Conservation (phyloP, 2,797 vertebrate genomes). For the Halcyon leucocephala region DNA sequence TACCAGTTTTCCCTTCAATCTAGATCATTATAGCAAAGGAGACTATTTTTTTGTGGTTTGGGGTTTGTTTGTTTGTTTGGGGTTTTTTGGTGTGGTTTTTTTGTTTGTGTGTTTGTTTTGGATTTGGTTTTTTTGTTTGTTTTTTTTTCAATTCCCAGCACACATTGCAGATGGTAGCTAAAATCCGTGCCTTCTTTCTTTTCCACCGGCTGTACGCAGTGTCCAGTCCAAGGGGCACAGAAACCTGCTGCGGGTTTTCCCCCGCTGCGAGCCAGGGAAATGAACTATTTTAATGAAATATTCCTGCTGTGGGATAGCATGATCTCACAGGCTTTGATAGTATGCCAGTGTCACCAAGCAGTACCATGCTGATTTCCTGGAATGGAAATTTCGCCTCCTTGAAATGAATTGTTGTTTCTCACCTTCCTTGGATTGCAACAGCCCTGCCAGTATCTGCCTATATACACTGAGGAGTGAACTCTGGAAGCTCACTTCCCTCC, state of each 20-base stretch:
- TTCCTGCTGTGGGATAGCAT: constrained; percentile 44
- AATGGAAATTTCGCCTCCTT: constrained; percentile 15
- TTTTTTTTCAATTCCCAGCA: neutral
- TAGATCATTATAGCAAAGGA: neutral
- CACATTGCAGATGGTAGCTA: neutral
- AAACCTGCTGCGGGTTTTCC: neutral
- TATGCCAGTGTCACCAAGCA: constrained; percentile 24
- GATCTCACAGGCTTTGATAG: constrained; percentile 47
- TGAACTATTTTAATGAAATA: constrained; percentile 65
- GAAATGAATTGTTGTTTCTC: constrained; percentile 17
- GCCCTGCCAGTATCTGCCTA: neutral
- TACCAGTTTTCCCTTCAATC: neutral
- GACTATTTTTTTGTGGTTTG: neutral
- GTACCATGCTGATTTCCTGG: constrained; percentile 28
- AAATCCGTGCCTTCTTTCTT: neutral
- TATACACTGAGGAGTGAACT: neutral
- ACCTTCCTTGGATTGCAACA: neutral
- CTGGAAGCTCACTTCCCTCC: neutral
- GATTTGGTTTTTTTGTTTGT: too few relatives aligned
- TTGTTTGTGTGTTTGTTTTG: too few relatives aligned
- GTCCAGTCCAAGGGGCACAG: constrained; percentile 42
- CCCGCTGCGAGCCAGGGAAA: constrained; percentile 49
- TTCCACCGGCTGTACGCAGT: rapidly evolving
- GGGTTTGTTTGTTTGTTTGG: too few relatives aligned
- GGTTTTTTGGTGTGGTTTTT: neutral